phyloP scores from a whole-genome alignment of 2,797 vertebrate genomes.

The Psittacula echo region DNA sequence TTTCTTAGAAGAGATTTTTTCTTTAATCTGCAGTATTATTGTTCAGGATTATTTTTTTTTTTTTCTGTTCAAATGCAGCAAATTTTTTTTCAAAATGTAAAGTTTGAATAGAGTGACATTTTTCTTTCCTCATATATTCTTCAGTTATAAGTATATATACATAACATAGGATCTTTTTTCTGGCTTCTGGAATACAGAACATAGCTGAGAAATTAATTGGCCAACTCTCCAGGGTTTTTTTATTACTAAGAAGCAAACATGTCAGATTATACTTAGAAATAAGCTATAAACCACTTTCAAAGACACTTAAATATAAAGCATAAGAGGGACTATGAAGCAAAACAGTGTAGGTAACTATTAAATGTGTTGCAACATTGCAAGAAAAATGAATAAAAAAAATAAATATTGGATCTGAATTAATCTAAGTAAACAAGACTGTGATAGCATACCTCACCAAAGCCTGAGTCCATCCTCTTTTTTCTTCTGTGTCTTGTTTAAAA shows the following conservation, averaged over 20 bases:
- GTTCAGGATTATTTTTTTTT: rapidly evolving
- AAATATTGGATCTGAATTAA: neutral
- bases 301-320: neutral
- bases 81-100: neutral
- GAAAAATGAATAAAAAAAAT: rapidly evolving
- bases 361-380: neutral
- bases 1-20: neutral
- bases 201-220: neutral
- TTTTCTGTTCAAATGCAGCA: neutral
- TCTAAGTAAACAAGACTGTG: neutral
- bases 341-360: neutral
- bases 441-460: neutral
- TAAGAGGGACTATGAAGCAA: neutral
- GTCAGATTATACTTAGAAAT: neutral
- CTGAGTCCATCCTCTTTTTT: neutral
- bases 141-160: neutral
- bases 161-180: neutral
- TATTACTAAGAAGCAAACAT: neutral
- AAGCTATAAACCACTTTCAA: neutral
- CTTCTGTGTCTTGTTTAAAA: neutral
- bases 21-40: neutral
- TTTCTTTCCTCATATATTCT: neutral
- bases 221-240: rapidly evolving
- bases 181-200: neutral
- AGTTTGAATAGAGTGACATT: neutral